Evolutionary conservation across 2,888 invertebrate genomes (phyloP).

Genomic region (Napeogenes sylphis): DNA sequence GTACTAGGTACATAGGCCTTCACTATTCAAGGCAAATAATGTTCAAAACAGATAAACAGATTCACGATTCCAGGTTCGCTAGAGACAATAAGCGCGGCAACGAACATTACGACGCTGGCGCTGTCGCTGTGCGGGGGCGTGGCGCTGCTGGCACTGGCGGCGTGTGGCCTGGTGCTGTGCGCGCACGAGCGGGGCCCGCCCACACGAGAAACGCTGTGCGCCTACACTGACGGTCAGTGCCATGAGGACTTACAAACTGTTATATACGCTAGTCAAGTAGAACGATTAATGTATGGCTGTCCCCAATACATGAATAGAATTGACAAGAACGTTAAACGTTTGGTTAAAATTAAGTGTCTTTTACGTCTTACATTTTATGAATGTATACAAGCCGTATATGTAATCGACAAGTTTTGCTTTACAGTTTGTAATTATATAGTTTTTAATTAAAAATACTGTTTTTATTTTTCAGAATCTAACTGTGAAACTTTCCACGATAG

Average conservation of each 20-base stretch:
- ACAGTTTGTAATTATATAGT: no score
- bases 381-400: no score
- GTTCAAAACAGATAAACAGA: background rate
- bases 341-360: no score
- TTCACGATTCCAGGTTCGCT: slow-evolving; percentile 29
- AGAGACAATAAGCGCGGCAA: slow-evolving; percentile 50
- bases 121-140: slow-evolving; percentile 68
- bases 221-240: slow-evolving; percentile 63
- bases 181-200: slow-evolving; percentile 54
- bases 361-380: no score
- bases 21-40: slow-evolving; percentile 38
- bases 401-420: no score
- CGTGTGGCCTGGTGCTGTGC: slow-evolving; percentile 70
- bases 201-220: slow-evolving; percentile 55
- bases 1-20: no score
- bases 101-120: slow-evolving; percentile 61
- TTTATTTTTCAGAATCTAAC: slow-evolving; percentile 56
- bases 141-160: slow-evolving; percentile 62
- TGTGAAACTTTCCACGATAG: slow-evolving; percentile 69
- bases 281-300: background rate
- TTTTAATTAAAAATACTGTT: background rate
- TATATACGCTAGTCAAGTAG: background rate
- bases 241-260: background rate
- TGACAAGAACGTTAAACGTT: no score
- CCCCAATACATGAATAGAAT: no score